A percentile compares a stretch with the other conserved stretches of the same genome.
Evolutionary conservation across 30 jellyfish, hydroid and myxozoan species (phyloP).

Genomic region (Morbakka virulenta): DNA sequence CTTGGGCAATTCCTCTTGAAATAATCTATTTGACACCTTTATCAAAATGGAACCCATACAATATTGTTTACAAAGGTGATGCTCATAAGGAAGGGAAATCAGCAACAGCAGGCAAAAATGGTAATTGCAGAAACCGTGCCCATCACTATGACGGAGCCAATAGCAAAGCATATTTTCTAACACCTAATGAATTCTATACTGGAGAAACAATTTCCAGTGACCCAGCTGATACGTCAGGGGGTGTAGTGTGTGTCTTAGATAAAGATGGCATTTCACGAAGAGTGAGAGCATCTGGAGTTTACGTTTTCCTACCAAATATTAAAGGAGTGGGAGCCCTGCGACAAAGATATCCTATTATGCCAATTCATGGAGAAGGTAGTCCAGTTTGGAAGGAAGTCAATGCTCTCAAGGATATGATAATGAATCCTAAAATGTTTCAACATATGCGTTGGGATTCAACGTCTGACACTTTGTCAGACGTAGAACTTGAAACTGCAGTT

Average conservation of each 20-base stretch:
- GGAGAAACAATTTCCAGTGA: slow-evolving; percentile 38
- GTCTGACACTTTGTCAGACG: slow-evolving; percentile 13
- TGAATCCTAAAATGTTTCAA: slow-evolving; percentile 55
- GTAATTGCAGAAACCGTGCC: slow-evolving; percentile 52
- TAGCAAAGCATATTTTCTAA: slow-evolving; percentile 58
- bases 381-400: slow-evolving; percentile 91
- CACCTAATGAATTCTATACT: slow-evolving; percentile 70
- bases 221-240: slow-evolving; percentile 76
- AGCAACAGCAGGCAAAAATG: slow-evolving; percentile 68
- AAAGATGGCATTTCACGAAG: slow-evolving; percentile 5
- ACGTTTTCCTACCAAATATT: slow-evolving; percentile 66
- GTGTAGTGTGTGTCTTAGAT: slow-evolving; percentile 72
- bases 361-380: slow-evolving; percentile 91
- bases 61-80: slow-evolving; percentile 78
- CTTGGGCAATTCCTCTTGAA: slow-evolving; percentile 95
- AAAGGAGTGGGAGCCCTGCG: slow-evolving; percentile 83
- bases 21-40: slow-evolving; percentile 83
- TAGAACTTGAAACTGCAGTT: slow-evolving; percentile 44
- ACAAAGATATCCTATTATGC: slow-evolving; percentile 84
- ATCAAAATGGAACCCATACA: slow-evolving; percentile 81
- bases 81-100: slow-evolving; percentile 37
- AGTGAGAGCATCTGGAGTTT: slow-evolving; percentile 76
- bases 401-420: slow-evolving; percentile 66
- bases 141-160: slow-evolving; percentile 63
- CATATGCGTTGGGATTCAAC: slow-evolving; percentile 41